Evolutionary conservation across 2,888 invertebrate genomes (phyloP), one percentile per base, ranked within the genome.

Genomic region (Phortica magna): DNA sequence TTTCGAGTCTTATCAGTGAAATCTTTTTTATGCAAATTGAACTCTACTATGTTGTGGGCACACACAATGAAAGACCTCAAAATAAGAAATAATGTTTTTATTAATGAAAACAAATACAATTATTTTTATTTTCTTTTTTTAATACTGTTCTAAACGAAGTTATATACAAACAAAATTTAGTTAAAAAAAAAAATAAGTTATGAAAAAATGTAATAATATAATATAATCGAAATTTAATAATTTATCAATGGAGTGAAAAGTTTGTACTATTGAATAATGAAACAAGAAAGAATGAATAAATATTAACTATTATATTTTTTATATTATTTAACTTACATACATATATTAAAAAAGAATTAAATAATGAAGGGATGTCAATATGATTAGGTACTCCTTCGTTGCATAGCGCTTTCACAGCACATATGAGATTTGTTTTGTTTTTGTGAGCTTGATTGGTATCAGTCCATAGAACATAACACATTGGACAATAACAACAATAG

Each of bases 31-130:
- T 31, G 31, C 31, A 4, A 31, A 31, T 31, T 31, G 3, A 31
- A 31, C 31, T 31, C 31, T 31, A 4, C 31, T 31, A 31, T 31
- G 31, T 31, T 31, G 31, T 31, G 31, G 2, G 5, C 31, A 31
- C 64, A 64, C n/a, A 64, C 14, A 19, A 31, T 77, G 72, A 81
- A 43, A 17, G n/a, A 9, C 31, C 64, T 14, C 14, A 31, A 41
- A n/a, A n/a, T n/a, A n/a, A 31, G 31, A 31, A 42, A 6, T 17
- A 17, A 14, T 39, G 39, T 41, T 67, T 41, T n/a, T 39, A 31
- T 68, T 68, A n/a, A 68, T 43, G 41, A 19, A 19, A 41, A 9
- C 41, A 31, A 67, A 68, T 42, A 41, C 5, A 31, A 53, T 53
- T 53, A 53, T 53, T 53, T 14, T 53, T 53, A 55, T 55, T n/a